Base-by-base conservation (phyloP, 2,113 vertebrate species). In the Pollachius pollachius region DNA sequence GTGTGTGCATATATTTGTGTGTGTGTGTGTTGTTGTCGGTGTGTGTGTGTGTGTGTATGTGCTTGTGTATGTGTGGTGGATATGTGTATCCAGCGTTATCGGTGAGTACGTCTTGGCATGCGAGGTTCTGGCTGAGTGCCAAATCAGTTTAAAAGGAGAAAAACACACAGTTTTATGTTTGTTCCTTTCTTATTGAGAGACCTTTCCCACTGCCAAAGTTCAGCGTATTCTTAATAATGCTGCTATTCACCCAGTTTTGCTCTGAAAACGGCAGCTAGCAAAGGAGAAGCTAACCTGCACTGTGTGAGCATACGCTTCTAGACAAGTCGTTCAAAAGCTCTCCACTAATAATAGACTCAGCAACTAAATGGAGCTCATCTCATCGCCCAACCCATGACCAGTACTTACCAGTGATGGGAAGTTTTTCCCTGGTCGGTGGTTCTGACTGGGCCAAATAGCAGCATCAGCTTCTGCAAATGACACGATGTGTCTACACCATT, bases 161-260 rank as follows among this genome's bases (percentile, higher is more conserved):
- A 65, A 72, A 52, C 64, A 34, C 37, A 30, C 19, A 19, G 37
- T 30, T 66, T 76, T 75, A 48, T 9, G 41, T 48, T 48, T 13
- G 8, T 48, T 13, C 41, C 41, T 48, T 48, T 48, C 41, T 65
- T 23, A 61, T 59, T 64, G 30, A 37, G 70, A 70, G 52, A 54
- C 59, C 1, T 41, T 62, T 41, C 62, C 61, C 37, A 52, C 67
- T 67, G 54, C 65, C 64, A 72, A 76, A 64, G 52, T 27, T 65
- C n/a, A 6, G 19, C 69, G 56, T 64, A 64, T 73, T 60, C 72
- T 70, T 52, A 30, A 69, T 65, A 68, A 78, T 73, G 65, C 70
- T 64, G 61, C 30, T 27, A 64, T 65, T 64, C 59, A 23, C 64
- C 59, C 58, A 63, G 64, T 62, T 57, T 60, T 52, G 63, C 67